Conservation (phyloP, 2,888 invertebrate species). For the Carcina quercana region DNA sequence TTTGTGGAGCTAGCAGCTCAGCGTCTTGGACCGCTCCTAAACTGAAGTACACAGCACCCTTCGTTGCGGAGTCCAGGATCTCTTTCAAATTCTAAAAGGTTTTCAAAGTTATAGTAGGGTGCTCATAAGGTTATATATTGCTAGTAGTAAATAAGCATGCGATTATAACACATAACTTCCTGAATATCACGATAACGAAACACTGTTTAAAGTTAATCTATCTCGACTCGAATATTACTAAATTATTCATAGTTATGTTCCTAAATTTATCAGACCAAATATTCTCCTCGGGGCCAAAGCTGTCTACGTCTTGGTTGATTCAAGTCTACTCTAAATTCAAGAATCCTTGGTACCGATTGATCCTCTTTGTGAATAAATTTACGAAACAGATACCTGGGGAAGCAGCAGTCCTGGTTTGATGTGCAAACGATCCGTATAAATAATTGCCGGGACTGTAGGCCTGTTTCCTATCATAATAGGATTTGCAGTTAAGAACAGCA, state of each 20-base stretch:
- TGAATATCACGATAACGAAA: no score
- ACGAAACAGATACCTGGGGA: slow-evolving; percentile 40
- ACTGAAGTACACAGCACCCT: slow-evolving; percentile 66
- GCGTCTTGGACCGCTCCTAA: slow-evolving; percentile 66
- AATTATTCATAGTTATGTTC: no score
- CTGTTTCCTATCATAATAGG: slow-evolving; percentile 52
- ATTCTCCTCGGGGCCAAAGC: no score
- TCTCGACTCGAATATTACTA: no score
- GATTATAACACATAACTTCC: not conserved
- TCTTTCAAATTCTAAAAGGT: slow-evolving; percentile 43
- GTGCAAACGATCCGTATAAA: slow-evolving; percentile 56
- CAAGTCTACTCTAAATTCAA: no score
- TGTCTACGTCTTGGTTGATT: no score
- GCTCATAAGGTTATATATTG: no score
- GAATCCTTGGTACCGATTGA: no score
- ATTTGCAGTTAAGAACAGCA: slow-evolving; percentile 53
- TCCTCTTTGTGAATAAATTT: no score
- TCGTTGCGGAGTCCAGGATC: slow-evolving; percentile 47
- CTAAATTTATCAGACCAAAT: no score
- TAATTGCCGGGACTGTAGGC: slow-evolving; percentile 48
- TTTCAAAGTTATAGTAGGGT: not conserved
- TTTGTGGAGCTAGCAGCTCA: slow-evolving; percentile 45
- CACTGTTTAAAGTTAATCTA: no score
- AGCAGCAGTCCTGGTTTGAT: slow-evolving; percentile 44
- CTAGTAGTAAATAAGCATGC: no score